Evolutionary conservation across 2,113 vertebrate genomes (phyloP).

Genomic region (Leucosticte australis): DNA sequence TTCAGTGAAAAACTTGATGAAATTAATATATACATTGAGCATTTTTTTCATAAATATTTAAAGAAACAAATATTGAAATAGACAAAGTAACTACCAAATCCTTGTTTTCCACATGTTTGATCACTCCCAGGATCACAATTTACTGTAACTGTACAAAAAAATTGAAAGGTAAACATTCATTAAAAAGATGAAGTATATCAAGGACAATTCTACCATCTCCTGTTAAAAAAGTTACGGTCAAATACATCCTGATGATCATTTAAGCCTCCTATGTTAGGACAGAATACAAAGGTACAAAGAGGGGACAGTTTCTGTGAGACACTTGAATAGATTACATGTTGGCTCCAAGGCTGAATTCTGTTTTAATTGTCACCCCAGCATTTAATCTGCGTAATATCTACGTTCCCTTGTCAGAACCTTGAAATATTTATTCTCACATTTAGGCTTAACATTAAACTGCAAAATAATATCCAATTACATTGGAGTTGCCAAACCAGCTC

Average conservation of each 20-base stretch:
- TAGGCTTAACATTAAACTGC: neutral
- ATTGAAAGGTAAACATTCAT: neutral
- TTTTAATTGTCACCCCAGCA: neutral
- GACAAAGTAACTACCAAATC: neutral
- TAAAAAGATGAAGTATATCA: neutral
- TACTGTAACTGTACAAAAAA: neutral
- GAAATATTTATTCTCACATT: neutral
- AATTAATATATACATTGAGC: neutral
- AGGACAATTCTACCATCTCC: neutral
- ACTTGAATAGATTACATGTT: neutral
- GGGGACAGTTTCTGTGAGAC: neutral
- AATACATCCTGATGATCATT: neutral
- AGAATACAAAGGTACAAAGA: neutral
- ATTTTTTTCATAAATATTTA: neutral
- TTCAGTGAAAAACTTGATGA: neutral
- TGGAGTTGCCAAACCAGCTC: neutral
- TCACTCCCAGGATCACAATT: neutral
- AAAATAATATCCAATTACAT: conserved; percentile 4
- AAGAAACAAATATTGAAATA: neutral
- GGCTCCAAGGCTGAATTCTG: neutral
- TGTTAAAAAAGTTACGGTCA: neutral
- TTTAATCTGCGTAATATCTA: neutral
- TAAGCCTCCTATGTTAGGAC: neutral
- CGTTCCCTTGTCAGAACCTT: neutral
- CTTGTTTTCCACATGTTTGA: neutral